These are phyloP conservation scores for Trileptium ribeirensis DNA, from an alignment of 2,888 invertebrate species.

Conservation along the genomic window DNA sequence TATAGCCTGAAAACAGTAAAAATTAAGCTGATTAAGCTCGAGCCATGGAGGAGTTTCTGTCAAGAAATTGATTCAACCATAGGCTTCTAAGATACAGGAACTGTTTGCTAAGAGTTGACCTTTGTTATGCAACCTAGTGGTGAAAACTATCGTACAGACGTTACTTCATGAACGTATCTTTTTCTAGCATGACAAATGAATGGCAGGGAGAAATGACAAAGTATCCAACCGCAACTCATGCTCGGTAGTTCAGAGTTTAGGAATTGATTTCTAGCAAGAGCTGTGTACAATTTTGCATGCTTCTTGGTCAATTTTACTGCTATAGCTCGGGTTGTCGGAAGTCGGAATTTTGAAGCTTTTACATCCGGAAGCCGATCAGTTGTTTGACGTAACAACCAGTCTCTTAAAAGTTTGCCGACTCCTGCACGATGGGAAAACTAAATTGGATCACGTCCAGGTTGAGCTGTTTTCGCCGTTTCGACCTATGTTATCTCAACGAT, in stretches of 20 bases:
- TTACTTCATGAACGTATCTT: background rate
- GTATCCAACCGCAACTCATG: no score
- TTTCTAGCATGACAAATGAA: background rate
- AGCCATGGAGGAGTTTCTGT: no score
- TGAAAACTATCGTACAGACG: background rate
- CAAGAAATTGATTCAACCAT: no score
- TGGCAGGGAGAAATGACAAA: no score
- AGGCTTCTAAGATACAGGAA: no score
- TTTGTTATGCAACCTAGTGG: no score
- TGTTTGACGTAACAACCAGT: constrained; percentile 65
- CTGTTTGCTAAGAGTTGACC: no score
- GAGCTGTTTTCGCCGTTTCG: constrained; percentile 69
- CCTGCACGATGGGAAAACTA: constrained; percentile 61
- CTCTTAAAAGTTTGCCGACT: constrained; percentile 66
- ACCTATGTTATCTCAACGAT: constrained; percentile 78
- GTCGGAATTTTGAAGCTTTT: constrained; percentile 64
- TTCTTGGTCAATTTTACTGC: background rate
- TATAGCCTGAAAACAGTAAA: no score
- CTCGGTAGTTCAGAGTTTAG: no score
- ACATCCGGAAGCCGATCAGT: constrained; percentile 71
- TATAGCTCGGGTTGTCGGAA: constrained; percentile 63
- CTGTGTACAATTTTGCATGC: no score
- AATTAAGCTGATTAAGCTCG: no score
- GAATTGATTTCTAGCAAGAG: no score
- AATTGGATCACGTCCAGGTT: constrained; percentile 64